Base-by-base conservation (phyloP, 2,888 invertebrate genomes). In the Tachina grossa region DNA sequence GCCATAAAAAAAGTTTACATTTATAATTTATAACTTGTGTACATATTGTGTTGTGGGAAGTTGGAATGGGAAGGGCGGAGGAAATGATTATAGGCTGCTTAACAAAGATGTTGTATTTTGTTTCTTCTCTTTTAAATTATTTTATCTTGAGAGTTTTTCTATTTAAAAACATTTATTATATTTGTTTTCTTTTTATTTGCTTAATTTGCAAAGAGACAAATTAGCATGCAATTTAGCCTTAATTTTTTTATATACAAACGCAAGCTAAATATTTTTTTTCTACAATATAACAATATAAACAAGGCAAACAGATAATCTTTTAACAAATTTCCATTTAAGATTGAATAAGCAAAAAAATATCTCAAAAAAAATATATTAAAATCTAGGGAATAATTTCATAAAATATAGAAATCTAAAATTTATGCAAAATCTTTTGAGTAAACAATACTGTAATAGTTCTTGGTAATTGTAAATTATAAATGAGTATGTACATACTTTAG, bases 41-140 rank as follows among this genome's bases (percentile, higher is more conserved):
- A 61, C 19, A 78, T n/a, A n/a, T 68, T 65, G 68, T 22, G 31
- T 31, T 31, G 5, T 0, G 31, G 31, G 31, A 6, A 31, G 4
- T 2, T 31, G 31, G 31, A 31, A 31, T 31, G 31, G 31, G 31
- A 31, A 31, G 31, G 6, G 5, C 61, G 43, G 53, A 61, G 55
- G 65, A 74, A 78, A 74, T 83, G 68, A 68, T 83, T 47, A 53
- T 78, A 78, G 78, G 66, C 66, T 61, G 49, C 71, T 83, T 72
- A 68, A 61, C 68, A 63, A 13, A 69, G 43, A 55, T 66, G 66
- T 13, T 72, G 47, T 8, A 43, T 65, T 9, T 19, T 31, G 5
- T 75, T n/a, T 47, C 31, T n/a, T 47, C 31, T 19, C 13, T 69
- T 43, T 47, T 22, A 11, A 57, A 31, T 43, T 45, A 45, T 45